Conservation (phyloP, 2,113 vertebrate genomes). For the Trichechus manatus region DNA sequence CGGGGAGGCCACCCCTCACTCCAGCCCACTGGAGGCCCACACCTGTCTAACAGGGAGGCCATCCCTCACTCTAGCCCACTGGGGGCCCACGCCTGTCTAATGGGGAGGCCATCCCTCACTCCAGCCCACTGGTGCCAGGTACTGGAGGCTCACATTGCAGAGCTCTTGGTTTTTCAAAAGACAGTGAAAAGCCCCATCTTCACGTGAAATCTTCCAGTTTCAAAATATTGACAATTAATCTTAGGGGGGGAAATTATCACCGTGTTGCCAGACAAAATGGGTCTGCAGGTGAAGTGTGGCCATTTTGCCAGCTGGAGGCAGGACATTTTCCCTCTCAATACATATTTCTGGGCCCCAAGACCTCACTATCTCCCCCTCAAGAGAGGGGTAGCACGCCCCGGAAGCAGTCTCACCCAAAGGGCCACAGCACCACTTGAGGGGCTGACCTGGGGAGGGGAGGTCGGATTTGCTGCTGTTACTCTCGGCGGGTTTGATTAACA, state of each 20-base stretch:
- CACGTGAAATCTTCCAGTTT: not conserved
- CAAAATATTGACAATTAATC: not conserved
- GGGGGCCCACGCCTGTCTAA: no score
- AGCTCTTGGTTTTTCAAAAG: not conserved
- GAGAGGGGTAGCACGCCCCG: no score
- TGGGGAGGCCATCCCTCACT: no score
- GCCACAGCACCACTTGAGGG: not conserved
- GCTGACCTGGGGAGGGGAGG: no score
- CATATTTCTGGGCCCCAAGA: not conserved
- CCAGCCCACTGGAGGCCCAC: no score
- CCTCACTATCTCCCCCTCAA: no score
- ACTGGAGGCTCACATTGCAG: not conserved
- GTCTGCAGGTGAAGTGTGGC: fast-evolving
- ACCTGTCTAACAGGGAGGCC: not conserved
- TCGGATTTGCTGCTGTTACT: not conserved
- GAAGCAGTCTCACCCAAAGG: not conserved
- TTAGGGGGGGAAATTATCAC: not conserved
- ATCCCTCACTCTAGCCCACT: no score
- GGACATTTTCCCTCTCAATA: not conserved
- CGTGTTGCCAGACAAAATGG: not conserved
- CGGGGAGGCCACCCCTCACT: not conserved
- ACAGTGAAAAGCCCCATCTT: not conserved
- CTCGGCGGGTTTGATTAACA: not conserved
- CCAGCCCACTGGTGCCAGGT: no score
- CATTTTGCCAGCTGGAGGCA: no score